Evolutionary conservation across 1,140 invertebrate genomes (phyloP).

Genomic region (Zaprionus africanus): DNA sequence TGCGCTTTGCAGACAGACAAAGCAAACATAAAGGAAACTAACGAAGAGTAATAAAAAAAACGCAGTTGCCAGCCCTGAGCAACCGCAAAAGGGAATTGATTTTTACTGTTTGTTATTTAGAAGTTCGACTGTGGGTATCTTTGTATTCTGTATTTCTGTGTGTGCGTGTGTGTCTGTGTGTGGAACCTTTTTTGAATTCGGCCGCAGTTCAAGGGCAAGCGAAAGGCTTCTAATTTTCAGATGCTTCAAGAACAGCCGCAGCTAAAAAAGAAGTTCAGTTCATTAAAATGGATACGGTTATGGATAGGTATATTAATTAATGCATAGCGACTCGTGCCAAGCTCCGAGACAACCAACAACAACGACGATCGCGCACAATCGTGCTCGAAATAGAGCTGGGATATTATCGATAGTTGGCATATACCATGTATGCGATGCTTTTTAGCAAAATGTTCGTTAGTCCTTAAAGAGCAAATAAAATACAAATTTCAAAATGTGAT

Average conservation of each 20-base stretch:
- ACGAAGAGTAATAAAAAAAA: not conserved
- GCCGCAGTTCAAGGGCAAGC: constrained; percentile 58
- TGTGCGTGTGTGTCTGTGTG: not conserved
- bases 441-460: too few species aligned
- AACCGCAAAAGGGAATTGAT: not conserved
- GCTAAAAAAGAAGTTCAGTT: constrained; percentile 16
- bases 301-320: constrained; percentile 66
- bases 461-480: too few species aligned
- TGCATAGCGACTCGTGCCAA: constrained; percentile 75
- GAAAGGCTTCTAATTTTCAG: constrained; percentile 62
- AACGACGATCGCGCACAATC: too few species aligned
- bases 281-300: constrained; percentile 53
- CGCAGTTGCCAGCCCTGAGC: constrained; percentile 2
- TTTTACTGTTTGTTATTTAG: constrained; percentile 1
- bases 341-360: constrained; percentile 22
- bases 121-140: not conserved
- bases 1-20: not conserved
- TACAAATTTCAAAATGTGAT: too few species aligned
- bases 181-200: constrained; percentile 49
- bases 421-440: too few species aligned
- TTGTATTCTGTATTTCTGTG: not conserved
- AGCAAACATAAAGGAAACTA: constrained; percentile 1
- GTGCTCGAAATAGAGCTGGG: too few species aligned
- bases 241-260: constrained; percentile 50
- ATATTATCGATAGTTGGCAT: too few species aligned